Percentiles rank a stretch among this genome's conserved stretches.
These are phyloP conservation scores for Poecilia gillii DNA, from an alignment of 2,797 vertebrate species.

Conservation along the genomic window DNA sequence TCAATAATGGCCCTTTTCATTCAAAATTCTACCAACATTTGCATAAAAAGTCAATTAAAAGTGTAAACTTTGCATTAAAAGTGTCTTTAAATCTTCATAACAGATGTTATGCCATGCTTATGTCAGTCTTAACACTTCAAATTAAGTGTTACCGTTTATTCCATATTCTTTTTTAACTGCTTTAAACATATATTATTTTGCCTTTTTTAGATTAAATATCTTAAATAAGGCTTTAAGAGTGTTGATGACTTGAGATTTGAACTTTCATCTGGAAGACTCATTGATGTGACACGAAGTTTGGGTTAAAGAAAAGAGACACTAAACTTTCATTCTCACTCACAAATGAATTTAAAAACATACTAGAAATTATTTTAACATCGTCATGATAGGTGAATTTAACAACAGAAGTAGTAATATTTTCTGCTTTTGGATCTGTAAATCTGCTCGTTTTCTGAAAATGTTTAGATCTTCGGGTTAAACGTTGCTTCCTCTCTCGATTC, in stretches of 20 bases:
- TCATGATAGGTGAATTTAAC: not conserved
- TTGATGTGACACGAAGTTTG: not conserved
- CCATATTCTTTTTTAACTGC: not conserved
- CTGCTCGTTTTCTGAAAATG: not conserved
- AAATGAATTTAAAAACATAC: not conserved
- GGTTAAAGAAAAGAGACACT: not conserved
- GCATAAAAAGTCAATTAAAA: too few relatives aligned
- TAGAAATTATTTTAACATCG: not conserved
- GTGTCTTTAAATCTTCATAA: too few relatives aligned
- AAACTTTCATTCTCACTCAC: not conserved
- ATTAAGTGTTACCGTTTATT: not conserved
- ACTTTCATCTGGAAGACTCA: not conserved
- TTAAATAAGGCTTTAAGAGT: not conserved
- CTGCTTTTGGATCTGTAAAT: not conserved
- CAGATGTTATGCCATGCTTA: too few relatives aligned
- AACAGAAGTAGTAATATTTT: not conserved
- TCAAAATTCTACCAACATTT: too few relatives aligned
- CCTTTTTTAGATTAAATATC: not conserved
- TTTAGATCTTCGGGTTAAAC: conserved; percentile 5
- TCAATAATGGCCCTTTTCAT: too few relatives aligned
- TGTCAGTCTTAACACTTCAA: too few relatives aligned
- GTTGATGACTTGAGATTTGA: not conserved
- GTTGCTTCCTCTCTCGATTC: conserved; percentile 27
- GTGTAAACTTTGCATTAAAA: too few relatives aligned
- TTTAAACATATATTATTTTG: not conserved